phyloP scores from a whole-genome alignment of 2,888 invertebrate genomes.

The Cataglyphis rosenhaueri region DNA sequence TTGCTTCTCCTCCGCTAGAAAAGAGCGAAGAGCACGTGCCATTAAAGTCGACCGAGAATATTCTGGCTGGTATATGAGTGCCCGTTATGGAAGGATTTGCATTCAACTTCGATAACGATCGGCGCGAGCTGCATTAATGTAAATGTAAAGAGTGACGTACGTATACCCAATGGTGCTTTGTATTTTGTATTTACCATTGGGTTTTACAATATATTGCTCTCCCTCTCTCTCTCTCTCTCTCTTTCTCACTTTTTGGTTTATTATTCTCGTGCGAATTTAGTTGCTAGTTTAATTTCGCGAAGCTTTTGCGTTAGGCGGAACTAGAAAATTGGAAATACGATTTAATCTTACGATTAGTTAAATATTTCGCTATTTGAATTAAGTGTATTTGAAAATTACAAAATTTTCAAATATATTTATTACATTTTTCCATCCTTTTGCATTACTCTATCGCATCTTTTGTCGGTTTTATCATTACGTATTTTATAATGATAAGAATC shows the following conservation, averaged over 20 bases:
- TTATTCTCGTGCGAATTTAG: background rate
- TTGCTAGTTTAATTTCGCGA: background rate
- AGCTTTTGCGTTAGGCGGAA: background rate
- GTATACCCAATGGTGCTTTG: background rate
- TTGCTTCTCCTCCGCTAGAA: background rate
- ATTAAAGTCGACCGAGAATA: conserved; percentile 48
- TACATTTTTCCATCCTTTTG: background rate
- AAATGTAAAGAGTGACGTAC: background rate
- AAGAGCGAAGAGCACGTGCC: conserved; percentile 33
- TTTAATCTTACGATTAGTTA: background rate
- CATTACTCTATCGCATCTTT: background rate
- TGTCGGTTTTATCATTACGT: background rate
- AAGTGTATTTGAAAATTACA: background rate
- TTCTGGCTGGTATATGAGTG: conserved; percentile 44
- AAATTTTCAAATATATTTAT: no score
- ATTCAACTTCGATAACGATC: conserved; percentile 53
- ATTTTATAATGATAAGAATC: background rate
- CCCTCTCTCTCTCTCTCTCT: background rate
- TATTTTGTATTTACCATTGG: conserved; percentile 22
- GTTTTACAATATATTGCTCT: conserved; percentile 7
- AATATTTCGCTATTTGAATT: background rate
- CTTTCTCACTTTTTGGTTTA: conserved; percentile 12
- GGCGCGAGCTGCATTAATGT: conserved; percentile 43
- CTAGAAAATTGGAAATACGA: background rate
- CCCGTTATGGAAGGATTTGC: conserved; percentile 49